Evolutionary conservation across 1,140 invertebrate genomes (phyloP).

Genomic region (Leptinotarsa undecemlineata): DNA sequence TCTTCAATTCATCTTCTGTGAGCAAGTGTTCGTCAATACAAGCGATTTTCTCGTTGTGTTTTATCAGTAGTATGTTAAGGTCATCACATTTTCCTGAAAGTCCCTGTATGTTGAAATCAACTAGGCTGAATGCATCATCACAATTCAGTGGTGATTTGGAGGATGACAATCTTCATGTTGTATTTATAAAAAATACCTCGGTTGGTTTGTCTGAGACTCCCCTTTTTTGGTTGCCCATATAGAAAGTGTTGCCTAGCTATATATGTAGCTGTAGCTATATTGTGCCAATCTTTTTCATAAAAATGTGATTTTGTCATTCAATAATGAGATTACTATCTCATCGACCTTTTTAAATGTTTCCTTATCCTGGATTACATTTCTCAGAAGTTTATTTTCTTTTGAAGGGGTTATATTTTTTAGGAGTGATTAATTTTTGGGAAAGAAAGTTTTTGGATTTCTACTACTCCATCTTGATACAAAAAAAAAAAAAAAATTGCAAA

Average conservation of each 20-base stretch:
- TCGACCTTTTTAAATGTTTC: background rate
- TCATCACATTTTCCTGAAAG: constrained; percentile 13
- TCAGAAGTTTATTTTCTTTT: background rate
- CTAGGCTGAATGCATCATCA: constrained; percentile 15
- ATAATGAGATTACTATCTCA: background rate
- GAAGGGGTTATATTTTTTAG: too few relatives aligned
- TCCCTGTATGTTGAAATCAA: constrained; percentile 5
- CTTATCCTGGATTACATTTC: background rate
- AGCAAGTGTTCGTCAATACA: background rate
- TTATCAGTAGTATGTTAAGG: constrained; percentile 6
- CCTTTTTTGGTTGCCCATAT: constrained; percentile 2
- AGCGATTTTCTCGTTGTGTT: constrained; percentile 6
- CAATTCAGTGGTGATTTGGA: constrained; percentile 11
- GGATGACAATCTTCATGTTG: background rate
- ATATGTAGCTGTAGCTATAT: background rate
- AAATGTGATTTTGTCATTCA: background rate
- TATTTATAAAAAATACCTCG: background rate
- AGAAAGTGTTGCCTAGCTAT: background rate
- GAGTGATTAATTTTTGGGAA: too few relatives aligned
- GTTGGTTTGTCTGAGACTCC: constrained; percentile 5
- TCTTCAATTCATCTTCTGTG: background rate
- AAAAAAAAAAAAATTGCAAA: too few relatives aligned
- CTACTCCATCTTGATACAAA: too few relatives aligned
- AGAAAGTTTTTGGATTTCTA: too few relatives aligned
- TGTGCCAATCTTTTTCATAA: background rate